Percentiles rank a stretch among this genome's conserved stretches.
Conservation (phyloP, 2,113 vertebrate genomes). For the Hydrochoerus hydrochaeris region DNA sequence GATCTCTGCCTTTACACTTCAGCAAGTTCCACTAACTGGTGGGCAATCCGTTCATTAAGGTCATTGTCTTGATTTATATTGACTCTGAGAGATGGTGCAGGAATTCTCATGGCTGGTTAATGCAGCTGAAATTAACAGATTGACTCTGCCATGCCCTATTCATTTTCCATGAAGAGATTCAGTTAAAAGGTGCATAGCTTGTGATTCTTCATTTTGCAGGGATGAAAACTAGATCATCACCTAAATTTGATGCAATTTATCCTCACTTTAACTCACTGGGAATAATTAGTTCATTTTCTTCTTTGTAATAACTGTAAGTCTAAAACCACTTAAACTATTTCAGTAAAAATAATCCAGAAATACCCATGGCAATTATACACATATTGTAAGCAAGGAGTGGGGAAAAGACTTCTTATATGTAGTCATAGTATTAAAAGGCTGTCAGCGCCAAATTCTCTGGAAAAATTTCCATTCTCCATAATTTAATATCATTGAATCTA, state of each 20-base stretch:
- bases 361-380: constrained; percentile 48
- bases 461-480: constrained; percentile 47
- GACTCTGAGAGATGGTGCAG: constrained; percentile 50
- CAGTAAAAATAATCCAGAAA: constrained; percentile 69
- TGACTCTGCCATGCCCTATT: constrained; percentile 78
- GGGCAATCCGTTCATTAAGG: constrained; percentile 67
- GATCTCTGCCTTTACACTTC: constrained; percentile 63
- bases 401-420: neutral
- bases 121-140: constrained; percentile 79
- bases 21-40: constrained; percentile 39
- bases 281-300: constrained; percentile 79
- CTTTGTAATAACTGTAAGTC: constrained; percentile 61
- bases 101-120: constrained; percentile 62
- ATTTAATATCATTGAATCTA: constrained; percentile 2
- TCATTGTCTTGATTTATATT: constrained; percentile 63
- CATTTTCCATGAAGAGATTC: constrained; percentile 78
- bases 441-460: constrained; percentile 11
- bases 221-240: constrained; percentile 77
- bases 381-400: neutral
- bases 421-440: neutral
- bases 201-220: constrained; percentile 75
- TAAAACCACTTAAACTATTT: constrained; percentile 69
- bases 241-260: constrained; percentile 78
- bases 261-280: constrained; percentile 69
- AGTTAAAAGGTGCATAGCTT: constrained; percentile 73